A percentile compares a stretch with the other conserved stretches of the same genome.
Evolutionary conservation across 2,113 vertebrate genomes (phyloP).

Genomic region (Orycteropus afer): DNA sequence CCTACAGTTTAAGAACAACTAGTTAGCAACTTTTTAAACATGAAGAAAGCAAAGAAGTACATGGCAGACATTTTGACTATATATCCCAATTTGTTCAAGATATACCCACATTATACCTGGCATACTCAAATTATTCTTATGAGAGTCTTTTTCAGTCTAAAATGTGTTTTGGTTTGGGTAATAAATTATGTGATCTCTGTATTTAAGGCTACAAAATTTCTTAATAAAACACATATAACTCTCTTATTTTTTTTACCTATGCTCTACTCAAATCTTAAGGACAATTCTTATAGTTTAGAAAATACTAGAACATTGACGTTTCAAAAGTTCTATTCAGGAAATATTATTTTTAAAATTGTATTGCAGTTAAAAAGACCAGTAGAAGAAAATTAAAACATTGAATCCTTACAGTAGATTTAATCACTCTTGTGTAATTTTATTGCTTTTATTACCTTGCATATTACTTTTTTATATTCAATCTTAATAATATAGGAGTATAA

Average conservation of each 20-base stretch:
- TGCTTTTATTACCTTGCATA: neutral
- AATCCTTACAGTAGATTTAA: no score
- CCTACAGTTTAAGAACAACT: neutral
- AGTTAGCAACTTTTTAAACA: neutral
- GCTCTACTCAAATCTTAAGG: neutral
- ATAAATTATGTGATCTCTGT: neutral
- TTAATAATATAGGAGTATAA: neutral
- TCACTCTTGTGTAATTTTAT: neutral
- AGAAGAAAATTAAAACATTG: no score
- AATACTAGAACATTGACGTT: slow-evolving; percentile 3
- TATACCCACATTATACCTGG: neutral
- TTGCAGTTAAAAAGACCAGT: neutral
- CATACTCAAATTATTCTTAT: neutral
- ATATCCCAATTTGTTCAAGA: neutral
- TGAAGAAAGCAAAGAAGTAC: neutral
- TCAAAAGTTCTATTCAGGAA: neutral
- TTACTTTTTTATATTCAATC: neutral
- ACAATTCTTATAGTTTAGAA: neutral
- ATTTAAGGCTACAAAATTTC: neutral
- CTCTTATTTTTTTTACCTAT: neutral
- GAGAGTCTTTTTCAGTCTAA: neutral
- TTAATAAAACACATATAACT: neutral
- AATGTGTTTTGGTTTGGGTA: neutral
- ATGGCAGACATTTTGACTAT: neutral
- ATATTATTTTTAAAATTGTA: neutral